Evolutionary conservation across 2,888 invertebrate species (phyloP).

Genomic region (Heliconius cydno): DNA sequence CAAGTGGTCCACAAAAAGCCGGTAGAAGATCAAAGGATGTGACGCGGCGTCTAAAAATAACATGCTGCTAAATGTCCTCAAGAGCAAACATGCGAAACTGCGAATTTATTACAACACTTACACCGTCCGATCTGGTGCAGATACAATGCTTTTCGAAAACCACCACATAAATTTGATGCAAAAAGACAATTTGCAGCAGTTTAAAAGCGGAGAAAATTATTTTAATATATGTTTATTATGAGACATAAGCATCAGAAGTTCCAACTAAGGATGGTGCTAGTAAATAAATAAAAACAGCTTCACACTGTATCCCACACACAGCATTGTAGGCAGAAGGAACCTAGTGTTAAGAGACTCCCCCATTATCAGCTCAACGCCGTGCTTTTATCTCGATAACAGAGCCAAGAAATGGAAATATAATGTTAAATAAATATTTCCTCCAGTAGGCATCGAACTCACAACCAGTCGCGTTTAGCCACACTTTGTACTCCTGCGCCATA

Average conservation of each 20-base stretch:
- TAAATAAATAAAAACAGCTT: too few species aligned
- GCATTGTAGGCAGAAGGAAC: too few species aligned
- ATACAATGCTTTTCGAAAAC: slow-evolving; percentile 49
- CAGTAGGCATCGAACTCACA: too few species aligned
- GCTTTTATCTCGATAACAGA: too few species aligned
- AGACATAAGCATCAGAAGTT: slow-evolving; percentile 37
- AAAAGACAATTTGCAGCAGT: slow-evolving; percentile 39
- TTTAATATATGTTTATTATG: slow-evolving; percentile 37
- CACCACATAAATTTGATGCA: slow-evolving; percentile 36
- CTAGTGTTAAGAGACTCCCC: too few species aligned
- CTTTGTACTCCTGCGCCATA: too few species aligned
- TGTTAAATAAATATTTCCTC: too few species aligned
- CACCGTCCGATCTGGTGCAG: slow-evolving; percentile 46
- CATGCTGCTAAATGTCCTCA: slow-evolving; percentile 64
- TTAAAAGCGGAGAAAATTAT: slow-evolving; percentile 34
- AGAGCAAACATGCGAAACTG: slow-evolving; percentile 54
- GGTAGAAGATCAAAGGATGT: slow-evolving; percentile 76
- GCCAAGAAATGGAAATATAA: too few species aligned
- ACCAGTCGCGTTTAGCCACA: too few species aligned
- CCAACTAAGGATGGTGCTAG: slow-evolving; percentile 50
- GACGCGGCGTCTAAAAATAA: slow-evolving; percentile 76
- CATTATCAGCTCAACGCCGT: too few species aligned
- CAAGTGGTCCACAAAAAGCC: slow-evolving; percentile 77
- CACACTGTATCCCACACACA: too few species aligned
- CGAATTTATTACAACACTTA: slow-evolving; percentile 50